Percentiles rank a stretch among this genome's conserved stretches.
Evolutionary conservation across 2,888 invertebrate genomes (phyloP).

Genomic region (Eilema caniola): DNA sequence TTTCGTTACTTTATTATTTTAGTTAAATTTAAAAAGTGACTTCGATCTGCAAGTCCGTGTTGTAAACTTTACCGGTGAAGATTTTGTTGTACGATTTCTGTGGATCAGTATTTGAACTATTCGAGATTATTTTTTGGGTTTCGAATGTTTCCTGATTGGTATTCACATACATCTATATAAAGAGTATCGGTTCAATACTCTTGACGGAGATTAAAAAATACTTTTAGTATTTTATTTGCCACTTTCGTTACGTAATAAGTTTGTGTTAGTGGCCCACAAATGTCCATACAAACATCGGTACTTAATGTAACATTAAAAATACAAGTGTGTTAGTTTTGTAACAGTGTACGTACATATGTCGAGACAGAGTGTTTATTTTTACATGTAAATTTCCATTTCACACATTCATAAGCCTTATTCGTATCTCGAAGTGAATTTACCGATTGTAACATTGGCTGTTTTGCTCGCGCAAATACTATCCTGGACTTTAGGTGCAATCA

Average conservation of each 20-base stretch:
- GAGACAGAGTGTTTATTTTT: slow-evolving; percentile 80
- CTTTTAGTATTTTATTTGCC: slow-evolving; percentile 14
- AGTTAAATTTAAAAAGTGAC: slow-evolving; percentile 54
- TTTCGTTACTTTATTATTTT: slow-evolving; percentile 65
- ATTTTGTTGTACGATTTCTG: slow-evolving; percentile 21
- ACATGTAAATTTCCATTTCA: slow-evolving; percentile 66
- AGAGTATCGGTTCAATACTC: neutral
- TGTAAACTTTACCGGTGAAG: slow-evolving; percentile 25
- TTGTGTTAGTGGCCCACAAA: slow-evolving; percentile 41
- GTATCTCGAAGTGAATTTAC: slow-evolving; percentile 25
- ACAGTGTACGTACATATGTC: slow-evolving; percentile 62
- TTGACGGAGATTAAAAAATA: slow-evolving; percentile 18
- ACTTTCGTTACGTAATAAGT: slow-evolving; percentile 16
- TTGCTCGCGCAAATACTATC: slow-evolving; percentile 27
- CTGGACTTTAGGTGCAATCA: slow-evolving; percentile 21
- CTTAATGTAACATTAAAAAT: slow-evolving; percentile 45
- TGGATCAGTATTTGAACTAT: slow-evolving; percentile 7
- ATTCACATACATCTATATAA: neutral
- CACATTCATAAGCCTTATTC: slow-evolving; percentile 40
- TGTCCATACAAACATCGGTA: slow-evolving; percentile 78
- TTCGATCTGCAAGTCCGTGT: slow-evolving; percentile 39
- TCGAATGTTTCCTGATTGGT: slow-evolving; percentile 1
- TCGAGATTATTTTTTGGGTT: slow-evolving; percentile 11
- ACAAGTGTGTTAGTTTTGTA: slow-evolving; percentile 73
- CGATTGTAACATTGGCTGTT: slow-evolving; percentile 30